phyloP scores from a whole-genome alignment of 2,113 vertebrate species.

The Prochilodus magdalenae region DNA sequence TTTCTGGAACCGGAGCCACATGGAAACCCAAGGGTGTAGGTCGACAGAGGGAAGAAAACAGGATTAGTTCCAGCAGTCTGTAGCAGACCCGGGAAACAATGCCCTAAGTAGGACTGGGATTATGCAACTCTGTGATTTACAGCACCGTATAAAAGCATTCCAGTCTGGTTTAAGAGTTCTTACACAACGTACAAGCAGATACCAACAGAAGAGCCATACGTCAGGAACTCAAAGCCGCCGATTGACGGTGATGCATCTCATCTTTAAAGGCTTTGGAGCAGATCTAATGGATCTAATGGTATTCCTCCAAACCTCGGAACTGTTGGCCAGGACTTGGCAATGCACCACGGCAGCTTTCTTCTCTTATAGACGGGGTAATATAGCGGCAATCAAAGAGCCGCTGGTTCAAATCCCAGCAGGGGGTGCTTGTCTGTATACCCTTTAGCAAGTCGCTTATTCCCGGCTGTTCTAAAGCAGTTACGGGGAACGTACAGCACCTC shows the following conservation, averaged over 20 bases:
- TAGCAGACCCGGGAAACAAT: not conserved
- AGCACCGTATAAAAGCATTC: not conserved
- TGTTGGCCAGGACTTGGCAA: not conserved
- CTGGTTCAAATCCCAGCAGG: slow-evolving; percentile 14
- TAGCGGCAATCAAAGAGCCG: slow-evolving; percentile 5
- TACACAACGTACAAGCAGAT: not conserved
- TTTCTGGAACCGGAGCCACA: slow-evolving; percentile 2
- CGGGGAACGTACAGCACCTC: not conserved
- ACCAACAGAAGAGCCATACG: not conserved
- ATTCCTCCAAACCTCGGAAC: not conserved
- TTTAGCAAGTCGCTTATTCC: slow-evolving; percentile 15
- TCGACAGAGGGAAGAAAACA: not conserved
- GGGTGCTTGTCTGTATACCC: not conserved
- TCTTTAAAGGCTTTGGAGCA: not conserved
- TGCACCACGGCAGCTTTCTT: not conserved
- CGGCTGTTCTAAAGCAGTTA: not conserved
- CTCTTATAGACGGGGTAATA: slow-evolving; percentile 14
- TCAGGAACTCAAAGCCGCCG: not conserved
- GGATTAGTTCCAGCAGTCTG: not conserved
- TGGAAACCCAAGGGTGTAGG: not conserved
- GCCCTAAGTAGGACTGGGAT: not conserved
- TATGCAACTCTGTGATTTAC: not conserved
- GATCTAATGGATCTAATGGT: not conserved
- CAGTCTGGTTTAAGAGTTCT: not conserved
- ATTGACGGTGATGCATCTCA: not conserved